Evolutionary conservation across 2,888 invertebrate genomes (phyloP).

Genomic region (Lasioglossum figueresi): DNA sequence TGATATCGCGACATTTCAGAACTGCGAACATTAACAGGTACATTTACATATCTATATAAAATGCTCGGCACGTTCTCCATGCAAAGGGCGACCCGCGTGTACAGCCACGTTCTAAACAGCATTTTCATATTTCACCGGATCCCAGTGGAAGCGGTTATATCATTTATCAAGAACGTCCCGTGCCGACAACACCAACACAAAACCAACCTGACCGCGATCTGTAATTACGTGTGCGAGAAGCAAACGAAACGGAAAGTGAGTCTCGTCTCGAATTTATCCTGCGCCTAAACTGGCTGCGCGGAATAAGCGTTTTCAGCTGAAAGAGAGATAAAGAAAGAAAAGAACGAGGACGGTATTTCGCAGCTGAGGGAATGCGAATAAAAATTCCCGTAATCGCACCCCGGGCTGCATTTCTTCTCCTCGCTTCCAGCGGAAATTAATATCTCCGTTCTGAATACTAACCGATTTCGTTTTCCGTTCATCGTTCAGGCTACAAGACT

Average conservation of each 20-base stretch:
- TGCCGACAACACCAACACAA: not conserved
- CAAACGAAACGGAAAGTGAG: conserved; percentile 33
- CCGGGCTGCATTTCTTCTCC: conserved; percentile 17
- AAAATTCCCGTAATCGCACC: conserved; percentile 46
- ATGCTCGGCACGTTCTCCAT: not conserved
- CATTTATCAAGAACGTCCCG: not conserved
- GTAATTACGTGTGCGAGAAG: not conserved
- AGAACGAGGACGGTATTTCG: conserved; percentile 29
- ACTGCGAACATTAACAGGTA: not conserved
- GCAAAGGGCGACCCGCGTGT: not conserved
- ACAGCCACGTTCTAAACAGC: not conserved
- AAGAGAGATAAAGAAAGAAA: conserved; percentile 7
- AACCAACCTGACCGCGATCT: not conserved
- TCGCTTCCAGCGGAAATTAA: conserved; percentile 51
- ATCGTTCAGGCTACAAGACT: conserved; percentile 23
- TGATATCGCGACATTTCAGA: no score
- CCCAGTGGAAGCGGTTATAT: not conserved
- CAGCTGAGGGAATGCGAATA: conserved; percentile 39
- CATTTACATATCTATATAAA: not conserved
- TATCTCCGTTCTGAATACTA: conserved; percentile 48
- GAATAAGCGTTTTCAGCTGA: conserved; percentile 14
- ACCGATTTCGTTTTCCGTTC: conserved; percentile 39
- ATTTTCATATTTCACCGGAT: not conserved
- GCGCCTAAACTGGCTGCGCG: not conserved
- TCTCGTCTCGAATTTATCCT: not conserved